Conservation (phyloP, 2,113 vertebrate genomes). For the Cyphomyrus discorhynchus region DNA sequence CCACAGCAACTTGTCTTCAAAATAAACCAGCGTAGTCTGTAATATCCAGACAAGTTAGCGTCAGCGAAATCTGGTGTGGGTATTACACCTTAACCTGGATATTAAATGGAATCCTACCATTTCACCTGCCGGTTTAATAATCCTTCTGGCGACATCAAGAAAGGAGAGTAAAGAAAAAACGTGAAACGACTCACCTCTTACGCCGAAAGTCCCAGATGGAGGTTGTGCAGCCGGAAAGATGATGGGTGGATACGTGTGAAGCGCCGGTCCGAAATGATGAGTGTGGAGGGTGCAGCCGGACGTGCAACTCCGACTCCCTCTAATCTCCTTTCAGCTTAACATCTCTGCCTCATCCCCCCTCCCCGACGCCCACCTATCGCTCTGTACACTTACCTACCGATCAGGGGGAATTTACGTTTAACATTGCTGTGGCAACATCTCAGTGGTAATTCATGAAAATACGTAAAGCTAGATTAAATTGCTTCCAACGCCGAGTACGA, state of each 20-base stretch:
- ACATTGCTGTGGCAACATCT: neutral
- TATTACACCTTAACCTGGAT: neutral
- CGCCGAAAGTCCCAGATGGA: neutral
- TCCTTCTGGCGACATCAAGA: neutral
- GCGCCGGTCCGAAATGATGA: constrained; percentile 6
- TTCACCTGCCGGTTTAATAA: neutral
- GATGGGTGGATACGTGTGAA: neutral
- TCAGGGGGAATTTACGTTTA: neutral
- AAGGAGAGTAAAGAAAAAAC: neutral
- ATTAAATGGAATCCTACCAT: neutral
- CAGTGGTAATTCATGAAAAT: neutral
- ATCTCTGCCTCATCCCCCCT: neutral
- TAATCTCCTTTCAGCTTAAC: constrained; percentile 18
- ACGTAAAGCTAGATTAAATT: neutral
- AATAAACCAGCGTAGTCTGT: neutral
- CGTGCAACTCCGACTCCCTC: neutral
- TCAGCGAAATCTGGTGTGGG: neutral
- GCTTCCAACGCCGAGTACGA: neutral
- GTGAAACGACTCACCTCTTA: constrained; percentile 13
- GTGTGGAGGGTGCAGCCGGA: neutral
- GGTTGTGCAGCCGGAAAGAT: neutral
- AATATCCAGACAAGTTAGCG: neutral
- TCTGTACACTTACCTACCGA: neutral
- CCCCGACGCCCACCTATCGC: neutral
- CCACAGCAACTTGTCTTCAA: neutral